Conservation (phyloP, 2,113 vertebrate species). For the Leucoraja erinaceus region DNA sequence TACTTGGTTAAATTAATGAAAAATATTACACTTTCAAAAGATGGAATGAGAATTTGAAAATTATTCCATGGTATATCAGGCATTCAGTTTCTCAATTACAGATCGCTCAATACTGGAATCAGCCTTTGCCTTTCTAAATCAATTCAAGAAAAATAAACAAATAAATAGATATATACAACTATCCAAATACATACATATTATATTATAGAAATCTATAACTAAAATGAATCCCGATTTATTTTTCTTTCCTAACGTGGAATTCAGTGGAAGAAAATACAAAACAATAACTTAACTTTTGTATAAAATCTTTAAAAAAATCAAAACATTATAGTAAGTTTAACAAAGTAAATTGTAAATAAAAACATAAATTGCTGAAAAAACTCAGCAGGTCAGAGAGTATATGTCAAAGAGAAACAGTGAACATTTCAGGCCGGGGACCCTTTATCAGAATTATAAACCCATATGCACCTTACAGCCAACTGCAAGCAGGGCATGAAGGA, state of each 20-base stretch:
- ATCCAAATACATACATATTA: too few species aligned
- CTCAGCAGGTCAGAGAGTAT: too few species aligned
- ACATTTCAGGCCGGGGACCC: not conserved
- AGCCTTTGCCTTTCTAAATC: not conserved
- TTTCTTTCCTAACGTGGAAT: not conserved
- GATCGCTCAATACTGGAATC: not conserved
- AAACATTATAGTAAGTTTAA: too few species aligned
- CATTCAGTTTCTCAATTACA: not conserved
- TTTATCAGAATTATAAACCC: not conserved
- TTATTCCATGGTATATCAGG: not conserved
- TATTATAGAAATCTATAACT: not conserved
- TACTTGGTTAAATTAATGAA: not conserved
- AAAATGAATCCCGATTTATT: not conserved
- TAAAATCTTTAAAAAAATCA: not conserved
- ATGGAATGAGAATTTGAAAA: not conserved
- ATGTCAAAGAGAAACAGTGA: too few species aligned
- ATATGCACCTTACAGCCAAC: conserved; percentile 80
- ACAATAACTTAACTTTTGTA: not conserved
- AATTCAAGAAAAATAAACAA: not conserved
- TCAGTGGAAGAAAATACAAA: not conserved
- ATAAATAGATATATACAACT: too few species aligned
- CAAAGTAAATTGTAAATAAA: too few species aligned
- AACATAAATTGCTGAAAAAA: too few species aligned
- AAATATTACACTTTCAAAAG: not conserved
- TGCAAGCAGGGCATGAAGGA: conserved; percentile 77